phyloP scores from a whole-genome alignment of 1,140 invertebrate genomes.

The Ceratina japonica region DNA sequence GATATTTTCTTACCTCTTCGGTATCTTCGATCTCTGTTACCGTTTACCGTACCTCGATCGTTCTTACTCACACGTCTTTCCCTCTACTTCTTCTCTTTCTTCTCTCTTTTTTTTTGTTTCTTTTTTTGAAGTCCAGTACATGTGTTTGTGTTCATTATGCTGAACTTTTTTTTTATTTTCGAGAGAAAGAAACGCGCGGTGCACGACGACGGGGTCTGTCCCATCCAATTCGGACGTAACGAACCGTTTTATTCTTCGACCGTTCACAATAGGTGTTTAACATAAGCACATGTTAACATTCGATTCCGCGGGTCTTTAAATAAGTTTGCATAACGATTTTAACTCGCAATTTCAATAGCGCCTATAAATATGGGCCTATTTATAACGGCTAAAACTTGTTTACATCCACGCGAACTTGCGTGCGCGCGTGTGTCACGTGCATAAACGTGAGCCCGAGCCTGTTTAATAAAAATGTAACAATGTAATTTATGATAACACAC shows the following conservation, averaged over 20 bases:
- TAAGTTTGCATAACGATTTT: neutral
- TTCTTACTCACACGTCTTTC: neutral
- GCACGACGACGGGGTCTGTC: too few relatives aligned
- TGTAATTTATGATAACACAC: neutral
- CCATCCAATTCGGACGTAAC: too few relatives aligned
- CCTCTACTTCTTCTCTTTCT: neutral
- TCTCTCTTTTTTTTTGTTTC: neutral
- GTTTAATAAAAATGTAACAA: constrained; percentile 3
- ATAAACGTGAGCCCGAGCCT: neutral
- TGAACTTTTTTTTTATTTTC: too few relatives aligned
- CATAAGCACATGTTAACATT: constrained; percentile 26
- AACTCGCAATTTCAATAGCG: neutral
- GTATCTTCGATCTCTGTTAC: constrained; percentile 1
- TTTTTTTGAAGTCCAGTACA: constrained; percentile 33
- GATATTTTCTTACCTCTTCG: neutral
- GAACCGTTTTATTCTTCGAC: too few relatives aligned
- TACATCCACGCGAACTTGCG: neutral
- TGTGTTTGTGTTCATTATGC: constrained; percentile 24
- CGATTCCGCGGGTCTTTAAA: neutral
- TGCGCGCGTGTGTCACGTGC: too few relatives aligned
- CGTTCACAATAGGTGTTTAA: constrained; percentile 1
- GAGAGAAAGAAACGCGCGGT: too few relatives aligned
- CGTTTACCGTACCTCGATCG: neutral
- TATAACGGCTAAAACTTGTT: constrained; percentile 9
- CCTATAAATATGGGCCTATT: neutral